Evolutionary conservation across 1,140 invertebrate genomes (phyloP), one percentile per base, ranked within the genome.

Genomic region (Phymorhynchus buccinoides): DNA sequence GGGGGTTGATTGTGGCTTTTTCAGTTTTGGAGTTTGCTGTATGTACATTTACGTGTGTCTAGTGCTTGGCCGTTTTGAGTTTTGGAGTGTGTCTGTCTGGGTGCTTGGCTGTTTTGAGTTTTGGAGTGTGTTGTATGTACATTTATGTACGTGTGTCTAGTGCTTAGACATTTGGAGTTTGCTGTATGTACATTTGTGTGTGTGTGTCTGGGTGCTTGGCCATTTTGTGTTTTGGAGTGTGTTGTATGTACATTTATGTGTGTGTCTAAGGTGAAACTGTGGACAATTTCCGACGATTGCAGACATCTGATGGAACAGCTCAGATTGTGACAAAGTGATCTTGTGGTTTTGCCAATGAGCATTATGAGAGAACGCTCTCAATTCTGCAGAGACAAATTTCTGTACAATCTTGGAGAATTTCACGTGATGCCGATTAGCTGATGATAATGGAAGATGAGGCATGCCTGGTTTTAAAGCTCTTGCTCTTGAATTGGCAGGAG

Each of bases 341-440:
- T 22, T 62, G 56, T 62, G 56, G 56, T 16, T 62, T 62, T 12
- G 22, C n/a, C 18, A 62, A 27, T 22, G 56, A 62, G 56, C 56
- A 22, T 14, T n/a, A n/a, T n/a, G n/a, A n/a, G n/a, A n/a, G n/a
- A n/a, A n/a, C n/a, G n/a, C n/a, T n/a, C n/a, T n/a, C n/a, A n/a
- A n/a, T n/a, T n/a, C n/a, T n/a, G n/a, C 22, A 27, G 56, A 22
- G 56, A 27, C 4, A 22, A 4, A 62, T 62, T 62, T 62, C 56
- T 62, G 56, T 27, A 62, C 14, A 27, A 4, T 27, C 12, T 27
- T 22, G 1, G 56, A 62, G 56, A 27, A 62, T 14, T 16, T 14
- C 56, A 62, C n/a, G 56, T 27, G n/a, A 62, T 62, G 56, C 56
- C n/a, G 56, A 62, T 62, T 62, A 62, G 22, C 56, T 62, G 56